A percentile compares a stretch with the other conserved stretches of the same genome.
Conservation (phyloP, 2,113 vertebrate genomes). For the Saguinus midas region DNA sequence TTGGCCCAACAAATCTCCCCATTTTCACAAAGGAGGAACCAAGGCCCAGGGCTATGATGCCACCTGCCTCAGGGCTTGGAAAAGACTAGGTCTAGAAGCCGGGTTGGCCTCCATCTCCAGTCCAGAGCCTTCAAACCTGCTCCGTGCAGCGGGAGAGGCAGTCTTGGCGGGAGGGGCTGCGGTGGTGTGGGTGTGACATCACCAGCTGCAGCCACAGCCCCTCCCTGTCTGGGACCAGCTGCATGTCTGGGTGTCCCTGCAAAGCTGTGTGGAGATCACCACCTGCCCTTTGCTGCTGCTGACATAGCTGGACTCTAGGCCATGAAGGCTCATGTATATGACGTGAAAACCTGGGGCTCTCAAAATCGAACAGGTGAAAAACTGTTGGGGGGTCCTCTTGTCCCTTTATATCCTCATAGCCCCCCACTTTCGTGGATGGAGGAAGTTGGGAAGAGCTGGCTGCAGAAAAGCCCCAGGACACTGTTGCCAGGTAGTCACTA, state of each 20-base stretch:
- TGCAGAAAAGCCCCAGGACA: no score
- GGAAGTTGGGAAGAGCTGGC: not conserved
- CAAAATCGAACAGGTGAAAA: not conserved
- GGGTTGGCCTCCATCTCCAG: not conserved
- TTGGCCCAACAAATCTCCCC: not conserved
- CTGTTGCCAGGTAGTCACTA: not conserved
- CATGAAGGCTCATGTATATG: rapidly evolving
- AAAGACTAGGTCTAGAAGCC: not conserved
- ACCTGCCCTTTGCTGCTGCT: no score
- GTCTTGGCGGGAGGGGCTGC: not conserved
- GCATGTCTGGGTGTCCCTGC: not conserved
- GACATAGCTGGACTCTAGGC: not conserved
- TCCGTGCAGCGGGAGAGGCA: not conserved
- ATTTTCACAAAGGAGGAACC: not conserved
- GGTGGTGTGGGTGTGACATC: not conserved
- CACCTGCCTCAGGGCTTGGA: no score
- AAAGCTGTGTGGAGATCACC: no score
- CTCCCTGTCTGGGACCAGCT: not conserved
- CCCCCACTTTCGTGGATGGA: no score
- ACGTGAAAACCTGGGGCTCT: not conserved
- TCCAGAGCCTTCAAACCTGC: not conserved
- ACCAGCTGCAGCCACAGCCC: not conserved
- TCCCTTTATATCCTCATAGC: not conserved
- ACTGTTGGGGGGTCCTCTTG: no score
- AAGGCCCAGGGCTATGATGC: not conserved